Percentiles rank a stretch among this genome's conserved stretches.
These are phyloP conservation scores for Drosophila lini DNA, from an alignment of 1,140 invertebrate species.

Conservation along the genomic window DNA sequence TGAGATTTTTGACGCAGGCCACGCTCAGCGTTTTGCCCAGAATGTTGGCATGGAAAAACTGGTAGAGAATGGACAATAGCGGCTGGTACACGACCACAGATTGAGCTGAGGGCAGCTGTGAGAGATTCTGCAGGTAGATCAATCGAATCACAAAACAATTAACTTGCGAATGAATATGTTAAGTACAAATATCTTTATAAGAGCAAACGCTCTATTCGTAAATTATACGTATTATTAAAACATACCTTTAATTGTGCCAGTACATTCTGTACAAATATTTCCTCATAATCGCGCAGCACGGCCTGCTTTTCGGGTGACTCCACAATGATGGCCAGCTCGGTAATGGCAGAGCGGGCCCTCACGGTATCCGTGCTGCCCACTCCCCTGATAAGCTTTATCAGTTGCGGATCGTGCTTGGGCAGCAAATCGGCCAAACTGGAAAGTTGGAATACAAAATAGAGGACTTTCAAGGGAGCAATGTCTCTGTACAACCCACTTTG, in stretches of 20 bases:
- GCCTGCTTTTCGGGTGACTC: slow-evolving; percentile 83
- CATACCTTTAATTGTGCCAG: slow-evolving; percentile 78
- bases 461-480: background rate
- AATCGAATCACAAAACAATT: background rate
- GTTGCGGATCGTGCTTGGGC: slow-evolving; percentile 81
- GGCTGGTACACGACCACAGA: slow-evolving; percentile 94
- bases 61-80: slow-evolving; percentile 92
- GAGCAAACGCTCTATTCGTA: background rate
- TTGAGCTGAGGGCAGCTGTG: slow-evolving; percentile 91
- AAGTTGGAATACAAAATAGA: background rate
- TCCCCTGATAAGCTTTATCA: slow-evolving; percentile 76
- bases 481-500: slow-evolving; percentile 51
- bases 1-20: slow-evolving; percentile 80
- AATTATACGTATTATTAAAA: no score
- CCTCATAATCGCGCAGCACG: slow-evolving; percentile 81
- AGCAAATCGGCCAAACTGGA: slow-evolving; percentile 75
- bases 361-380: slow-evolving; percentile 75
- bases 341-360: slow-evolving; percentile 78
- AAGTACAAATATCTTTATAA: background rate
- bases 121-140: slow-evolving; percentile 84
- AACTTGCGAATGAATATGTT: background rate
- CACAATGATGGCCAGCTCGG: slow-evolving; percentile 77
- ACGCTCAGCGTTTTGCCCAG: slow-evolving; percentile 80
- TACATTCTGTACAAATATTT: slow-evolving; percentile 84
- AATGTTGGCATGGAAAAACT: slow-evolving; percentile 94